Percentiles rank a stretch among this genome's conserved stretches.
Evolutionary conservation across 2,113 vertebrate genomes (phyloP).

Genomic region (Cricetomys ansorgei): DNA sequence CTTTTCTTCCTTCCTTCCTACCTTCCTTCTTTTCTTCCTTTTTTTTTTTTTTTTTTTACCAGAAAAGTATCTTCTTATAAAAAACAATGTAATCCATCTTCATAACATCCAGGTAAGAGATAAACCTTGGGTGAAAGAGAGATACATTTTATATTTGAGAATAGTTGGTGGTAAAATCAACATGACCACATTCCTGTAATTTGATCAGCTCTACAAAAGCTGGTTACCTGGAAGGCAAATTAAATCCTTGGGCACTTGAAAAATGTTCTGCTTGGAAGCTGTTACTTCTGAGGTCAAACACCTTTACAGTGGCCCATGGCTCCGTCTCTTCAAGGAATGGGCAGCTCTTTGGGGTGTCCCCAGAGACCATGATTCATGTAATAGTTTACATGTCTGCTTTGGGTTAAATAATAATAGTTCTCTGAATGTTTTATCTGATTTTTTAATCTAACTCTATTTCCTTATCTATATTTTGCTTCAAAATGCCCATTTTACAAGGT

Average conservation of each 20-base stretch:
- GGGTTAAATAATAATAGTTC: constrained; percentile 34
- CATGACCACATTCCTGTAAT: not conserved
- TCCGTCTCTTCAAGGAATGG: not conserved
- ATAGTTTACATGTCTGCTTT: constrained; percentile 35
- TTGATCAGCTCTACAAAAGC: not conserved
- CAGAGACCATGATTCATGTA: not conserved
- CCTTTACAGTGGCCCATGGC: not conserved
- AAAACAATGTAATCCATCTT: not conserved
- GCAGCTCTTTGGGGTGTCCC: not conserved
- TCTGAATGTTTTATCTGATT: constrained; percentile 2
- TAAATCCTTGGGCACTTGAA: constrained; percentile 36
- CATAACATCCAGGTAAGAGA: not conserved
- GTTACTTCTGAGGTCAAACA: constrained; percentile 26
- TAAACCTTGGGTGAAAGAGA: not conserved
- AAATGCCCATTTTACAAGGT: constrained; percentile 9
- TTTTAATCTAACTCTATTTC: constrained; percentile 47
- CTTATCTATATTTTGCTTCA: constrained; percentile 44
- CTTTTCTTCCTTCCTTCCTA: not conserved
- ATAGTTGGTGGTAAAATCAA: constrained; percentile 26
- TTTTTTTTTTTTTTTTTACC: not conserved
- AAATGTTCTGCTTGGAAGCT: constrained; percentile 25
- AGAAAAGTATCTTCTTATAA: not conserved
- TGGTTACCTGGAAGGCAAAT: not conserved
- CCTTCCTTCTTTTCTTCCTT: not conserved
- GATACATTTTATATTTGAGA: not conserved